Conservation (phyloP, 2,888 invertebrate species). For the Macrostomum cliftonense region DNA sequence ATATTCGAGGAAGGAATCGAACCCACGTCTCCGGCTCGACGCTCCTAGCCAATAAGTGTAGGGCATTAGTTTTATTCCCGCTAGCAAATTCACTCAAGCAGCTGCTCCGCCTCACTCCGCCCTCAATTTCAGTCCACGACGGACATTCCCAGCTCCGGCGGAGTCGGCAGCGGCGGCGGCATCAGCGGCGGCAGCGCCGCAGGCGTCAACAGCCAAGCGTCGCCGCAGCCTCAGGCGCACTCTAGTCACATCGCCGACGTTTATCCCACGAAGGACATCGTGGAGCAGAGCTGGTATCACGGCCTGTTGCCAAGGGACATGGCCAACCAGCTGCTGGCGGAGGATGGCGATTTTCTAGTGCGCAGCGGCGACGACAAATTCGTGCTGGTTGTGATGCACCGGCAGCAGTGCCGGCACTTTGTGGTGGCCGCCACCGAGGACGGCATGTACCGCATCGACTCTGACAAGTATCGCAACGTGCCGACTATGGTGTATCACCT, state of each 20-base stretch:
- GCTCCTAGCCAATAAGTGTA: too few relatives aligned
- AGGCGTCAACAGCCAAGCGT: neutral
- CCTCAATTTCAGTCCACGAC: neutral
- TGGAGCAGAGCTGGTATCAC: slow-evolving; percentile 84
- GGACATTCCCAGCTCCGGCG: neutral
- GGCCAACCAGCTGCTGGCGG: slow-evolving; percentile 68
- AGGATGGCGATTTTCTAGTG: slow-evolving; percentile 80
- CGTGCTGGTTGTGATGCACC: slow-evolving; percentile 67
- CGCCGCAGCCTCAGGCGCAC: neutral
- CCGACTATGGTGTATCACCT: neutral
- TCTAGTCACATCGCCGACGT: neutral
- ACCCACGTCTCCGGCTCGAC: too few relatives aligned
- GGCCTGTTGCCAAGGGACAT: slow-evolving; percentile 85
- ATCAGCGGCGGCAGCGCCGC: neutral
- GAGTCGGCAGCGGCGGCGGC: neutral
- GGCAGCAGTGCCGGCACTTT: slow-evolving; percentile 89
- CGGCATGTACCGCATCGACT: slow-evolving; percentile 18
- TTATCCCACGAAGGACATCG: slow-evolving; percentile 40
- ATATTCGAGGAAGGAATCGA: too few relatives aligned
- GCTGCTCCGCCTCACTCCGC: neutral
- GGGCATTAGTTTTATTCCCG: too few relatives aligned
- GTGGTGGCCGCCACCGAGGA: slow-evolving; percentile 88
- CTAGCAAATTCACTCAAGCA: too few relatives aligned
- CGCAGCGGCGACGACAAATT: slow-evolving; percentile 54
- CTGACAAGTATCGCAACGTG: neutral